Evolutionary conservation across 1,140 invertebrate genomes (phyloP).

Genomic region (Scylla paramamosain): DNA sequence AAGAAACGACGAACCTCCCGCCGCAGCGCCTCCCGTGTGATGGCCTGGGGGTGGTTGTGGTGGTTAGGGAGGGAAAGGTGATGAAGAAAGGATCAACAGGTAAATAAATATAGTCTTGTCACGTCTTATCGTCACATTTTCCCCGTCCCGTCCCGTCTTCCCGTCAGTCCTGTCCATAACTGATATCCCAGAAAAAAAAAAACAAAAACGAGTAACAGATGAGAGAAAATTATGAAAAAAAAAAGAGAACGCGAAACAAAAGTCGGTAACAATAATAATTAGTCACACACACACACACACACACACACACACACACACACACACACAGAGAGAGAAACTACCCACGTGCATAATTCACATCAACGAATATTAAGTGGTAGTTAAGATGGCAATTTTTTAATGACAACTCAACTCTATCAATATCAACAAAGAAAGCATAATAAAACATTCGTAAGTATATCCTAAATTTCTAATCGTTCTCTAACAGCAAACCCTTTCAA

Average conservation of each 20-base stretch:
- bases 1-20: constrained; percentile 57
- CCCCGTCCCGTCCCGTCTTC: no score
- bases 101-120: neutral
- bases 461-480: neutral
- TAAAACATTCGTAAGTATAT: neutral
- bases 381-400: neutral
- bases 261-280: neutral
- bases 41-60: constrained; percentile 41
- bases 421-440: neutral
- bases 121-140: neutral
- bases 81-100: no score
- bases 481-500: neutral
- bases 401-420: neutral
- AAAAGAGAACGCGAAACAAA: neutral
- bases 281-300: constrained; percentile 25
- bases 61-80: neutral
- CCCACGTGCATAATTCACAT: neutral
- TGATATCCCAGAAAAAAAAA: no score
- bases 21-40: constrained; percentile 57
- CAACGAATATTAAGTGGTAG: neutral
- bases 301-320: constrained; percentile 52
- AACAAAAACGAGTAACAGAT: no score
- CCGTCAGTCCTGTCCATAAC: no score
- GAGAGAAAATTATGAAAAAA: no score
- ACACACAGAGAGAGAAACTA: neutral